A percentile compares a stretch with the other conserved stretches of the same genome.
Evolutionary conservation across 2,113 vertebrate species (phyloP).

Genomic region (Otolemur garnettii): DNA sequence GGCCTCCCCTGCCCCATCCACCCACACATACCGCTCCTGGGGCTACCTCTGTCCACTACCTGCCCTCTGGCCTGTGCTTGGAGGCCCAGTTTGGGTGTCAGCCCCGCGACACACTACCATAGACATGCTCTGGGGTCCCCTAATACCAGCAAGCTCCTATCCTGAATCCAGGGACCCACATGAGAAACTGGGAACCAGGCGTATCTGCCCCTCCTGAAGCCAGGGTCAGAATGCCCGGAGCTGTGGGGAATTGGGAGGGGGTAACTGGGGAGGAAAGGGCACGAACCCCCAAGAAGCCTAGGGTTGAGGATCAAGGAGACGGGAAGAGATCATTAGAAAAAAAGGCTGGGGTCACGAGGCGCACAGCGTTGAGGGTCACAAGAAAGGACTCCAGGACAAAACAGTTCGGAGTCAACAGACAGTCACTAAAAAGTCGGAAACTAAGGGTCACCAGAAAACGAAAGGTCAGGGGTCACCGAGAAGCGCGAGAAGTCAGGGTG

Average conservation of each 20-base stretch:
- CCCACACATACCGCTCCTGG: background rate
- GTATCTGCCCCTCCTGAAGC: background rate
- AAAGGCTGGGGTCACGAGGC: background rate
- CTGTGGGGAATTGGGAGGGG: too few relatives aligned
- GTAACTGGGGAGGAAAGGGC: background rate
- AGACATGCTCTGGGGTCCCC: background rate
- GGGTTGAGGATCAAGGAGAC: background rate
- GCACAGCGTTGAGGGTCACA: background rate
- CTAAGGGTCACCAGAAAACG: background rate
- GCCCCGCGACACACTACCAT: background rate
- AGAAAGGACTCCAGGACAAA: too few relatives aligned
- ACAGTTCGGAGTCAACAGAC: background rate
- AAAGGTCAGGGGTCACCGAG: background rate
- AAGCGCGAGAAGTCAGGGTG: background rate
- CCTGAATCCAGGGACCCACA: background rate
- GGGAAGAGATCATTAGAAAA: background rate
- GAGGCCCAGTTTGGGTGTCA: background rate
- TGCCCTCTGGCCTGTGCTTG: background rate
- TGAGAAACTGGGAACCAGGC: too few relatives aligned
- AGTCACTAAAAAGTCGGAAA: too few relatives aligned
- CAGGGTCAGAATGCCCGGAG: fast-evolving
- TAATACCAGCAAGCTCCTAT: background rate
- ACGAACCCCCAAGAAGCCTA: background rate
- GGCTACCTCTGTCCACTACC: background rate
- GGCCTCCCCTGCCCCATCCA: background rate